A percentile compares a stretch with the other conserved stretches of the same genome.
These are phyloP conservation scores for Sitta europaea DNA, from an alignment of 2,113 vertebrate species.

Conservation along the genomic window DNA sequence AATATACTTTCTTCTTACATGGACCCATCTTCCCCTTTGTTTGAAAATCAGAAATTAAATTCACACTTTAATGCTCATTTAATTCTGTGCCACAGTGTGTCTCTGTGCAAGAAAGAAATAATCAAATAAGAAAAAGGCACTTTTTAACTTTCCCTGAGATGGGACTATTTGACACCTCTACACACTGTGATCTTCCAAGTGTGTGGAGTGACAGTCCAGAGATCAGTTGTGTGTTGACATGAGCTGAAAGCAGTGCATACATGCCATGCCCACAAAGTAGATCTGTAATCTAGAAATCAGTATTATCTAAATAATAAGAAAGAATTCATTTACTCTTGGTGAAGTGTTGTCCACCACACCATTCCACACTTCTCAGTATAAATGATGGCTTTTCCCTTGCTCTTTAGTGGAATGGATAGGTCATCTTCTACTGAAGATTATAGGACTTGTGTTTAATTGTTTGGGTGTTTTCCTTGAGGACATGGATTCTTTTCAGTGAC, in stretches of 20 bases:
- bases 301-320: neutral
- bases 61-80: constrained; percentile 50
- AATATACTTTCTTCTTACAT: neutral
- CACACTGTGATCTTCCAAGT: neutral
- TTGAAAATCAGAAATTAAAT: constrained; percentile 51
- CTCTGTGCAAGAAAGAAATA: neutral
- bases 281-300: neutral
- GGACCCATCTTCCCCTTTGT: neutral
- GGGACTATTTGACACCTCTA: neutral
- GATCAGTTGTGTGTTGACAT: neutral
- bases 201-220: neutral
- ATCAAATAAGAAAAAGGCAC: neutral
- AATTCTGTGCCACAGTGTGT: neutral
- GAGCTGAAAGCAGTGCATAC: neutral
- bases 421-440: neutral
- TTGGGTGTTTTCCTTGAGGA: neutral
- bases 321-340: neutral
- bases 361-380: neutral
- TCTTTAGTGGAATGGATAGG: neutral
- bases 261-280: neutral
- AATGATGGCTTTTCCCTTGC: neutral
- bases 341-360: too few species aligned
- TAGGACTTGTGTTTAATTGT: neutral
- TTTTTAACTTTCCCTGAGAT: neutral
- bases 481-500: neutral